A percentile compares a stretch with the other conserved stretches of the same genome.
Conservation (phyloP, 2,113 vertebrate species). For the Lates calcarifer region DNA sequence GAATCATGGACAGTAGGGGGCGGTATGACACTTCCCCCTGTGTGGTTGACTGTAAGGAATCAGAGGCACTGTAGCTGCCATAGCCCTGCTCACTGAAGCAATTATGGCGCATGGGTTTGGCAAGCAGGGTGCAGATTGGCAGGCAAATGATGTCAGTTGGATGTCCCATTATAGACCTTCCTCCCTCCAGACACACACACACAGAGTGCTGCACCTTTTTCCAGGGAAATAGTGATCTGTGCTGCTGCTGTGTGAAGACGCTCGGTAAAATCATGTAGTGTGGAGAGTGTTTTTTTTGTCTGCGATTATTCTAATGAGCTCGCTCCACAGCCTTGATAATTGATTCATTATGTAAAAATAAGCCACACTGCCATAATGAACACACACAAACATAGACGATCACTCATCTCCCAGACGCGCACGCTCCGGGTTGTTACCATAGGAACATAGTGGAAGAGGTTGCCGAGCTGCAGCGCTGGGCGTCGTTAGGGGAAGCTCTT, state of each 20-base stretch:
- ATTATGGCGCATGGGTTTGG: constrained; percentile 59
- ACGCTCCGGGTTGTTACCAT: constrained; percentile 69
- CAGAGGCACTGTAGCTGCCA: constrained; percentile 1
- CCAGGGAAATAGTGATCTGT: constrained; percentile 6
- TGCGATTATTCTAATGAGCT: constrained; percentile 62
- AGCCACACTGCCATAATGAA: constrained; percentile 50
- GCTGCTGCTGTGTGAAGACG: constrained; percentile 25
- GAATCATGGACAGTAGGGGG: constrained; percentile 52
- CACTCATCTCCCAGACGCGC: constrained; percentile 49
- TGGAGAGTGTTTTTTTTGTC: background rate
- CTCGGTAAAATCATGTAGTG: constrained; percentile 4
- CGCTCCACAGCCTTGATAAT: constrained; percentile 53
- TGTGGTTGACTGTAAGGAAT: background rate
- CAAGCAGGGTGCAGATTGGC: constrained; percentile 59
- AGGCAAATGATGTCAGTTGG: constrained; percentile 66
- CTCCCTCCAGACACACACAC: background rate
- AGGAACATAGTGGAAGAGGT: constrained; percentile 70
- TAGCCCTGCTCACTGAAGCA: constrained; percentile 23
- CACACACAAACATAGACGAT: constrained; percentile 52
- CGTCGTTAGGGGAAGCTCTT: constrained; percentile 50
- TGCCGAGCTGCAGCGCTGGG: constrained; percentile 45
- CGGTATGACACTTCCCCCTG: constrained; percentile 20
- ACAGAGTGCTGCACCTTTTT: constrained; percentile 4
- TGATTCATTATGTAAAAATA: constrained; percentile 75
- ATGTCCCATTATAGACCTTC: constrained; percentile 50